Evolutionary conservation across 2,797 vertebrate species (phyloP).

Genomic region (Gouania willdenowi): DNA sequence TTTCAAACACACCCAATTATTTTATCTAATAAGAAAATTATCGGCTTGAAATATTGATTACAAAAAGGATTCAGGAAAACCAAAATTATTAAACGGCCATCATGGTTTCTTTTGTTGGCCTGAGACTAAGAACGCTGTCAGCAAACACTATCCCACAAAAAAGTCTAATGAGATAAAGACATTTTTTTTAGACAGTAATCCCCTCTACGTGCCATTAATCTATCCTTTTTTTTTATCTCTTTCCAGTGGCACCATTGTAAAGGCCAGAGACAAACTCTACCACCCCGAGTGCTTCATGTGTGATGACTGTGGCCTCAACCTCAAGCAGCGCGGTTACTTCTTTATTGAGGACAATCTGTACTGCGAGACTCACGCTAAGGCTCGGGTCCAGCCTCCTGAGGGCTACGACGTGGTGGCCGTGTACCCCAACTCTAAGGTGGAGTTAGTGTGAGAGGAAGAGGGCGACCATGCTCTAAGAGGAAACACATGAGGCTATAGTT

Average conservation of each 20-base stretch:
- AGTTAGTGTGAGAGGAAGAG: slow-evolving; percentile 79
- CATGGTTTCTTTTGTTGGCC: too few relatives aligned
- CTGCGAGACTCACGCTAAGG: slow-evolving; percentile 96
- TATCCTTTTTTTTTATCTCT: too few relatives aligned
- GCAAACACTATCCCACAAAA: too few relatives aligned
- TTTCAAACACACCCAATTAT: too few relatives aligned
- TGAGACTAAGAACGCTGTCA: too few relatives aligned
- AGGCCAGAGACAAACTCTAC: slow-evolving; percentile 96
- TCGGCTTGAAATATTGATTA: too few relatives aligned
- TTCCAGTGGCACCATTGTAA: slow-evolving; percentile 91
- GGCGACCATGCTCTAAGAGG: background rate
- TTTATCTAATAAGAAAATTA: too few relatives aligned
- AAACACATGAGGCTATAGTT: slow-evolving; percentile 20
- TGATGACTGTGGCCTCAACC: slow-evolving; percentile 89
- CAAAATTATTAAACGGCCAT: too few relatives aligned
- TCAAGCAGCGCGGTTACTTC: slow-evolving; percentile 95
- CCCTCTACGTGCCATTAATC: too few relatives aligned
- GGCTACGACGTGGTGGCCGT: slow-evolving; percentile 97
- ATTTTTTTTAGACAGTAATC: too few relatives aligned
- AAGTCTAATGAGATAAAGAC: too few relatives aligned
- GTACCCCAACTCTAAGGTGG: slow-evolving; percentile 96
- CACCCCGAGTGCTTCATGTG: slow-evolving; percentile 97
- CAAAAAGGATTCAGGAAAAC: too few relatives aligned
- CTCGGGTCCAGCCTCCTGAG: slow-evolving; percentile 91
- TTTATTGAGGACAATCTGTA: slow-evolving; percentile 95